These are phyloP conservation scores for Nomada lathburiana DNA, from an alignment of 2,888 invertebrate species.

Conservation along the genomic window DNA sequence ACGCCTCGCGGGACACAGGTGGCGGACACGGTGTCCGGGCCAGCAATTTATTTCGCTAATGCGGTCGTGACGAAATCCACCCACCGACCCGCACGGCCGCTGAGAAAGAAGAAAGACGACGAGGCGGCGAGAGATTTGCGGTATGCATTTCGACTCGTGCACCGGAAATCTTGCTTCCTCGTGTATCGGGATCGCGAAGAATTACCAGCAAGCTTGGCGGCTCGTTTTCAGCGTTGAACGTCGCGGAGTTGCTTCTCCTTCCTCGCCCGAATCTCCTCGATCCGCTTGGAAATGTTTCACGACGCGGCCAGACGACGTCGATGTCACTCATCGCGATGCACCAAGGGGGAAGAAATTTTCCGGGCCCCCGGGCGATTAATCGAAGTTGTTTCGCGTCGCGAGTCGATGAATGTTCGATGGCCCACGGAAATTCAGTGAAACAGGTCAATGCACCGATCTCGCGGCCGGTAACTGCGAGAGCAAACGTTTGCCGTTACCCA, in stretches of 20 bases:
- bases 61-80: constrained; percentile 63
- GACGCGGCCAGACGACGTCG: too few relatives aligned
- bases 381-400: background rate
- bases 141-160: constrained; percentile 13
- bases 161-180: background rate
- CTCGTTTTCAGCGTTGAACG: background rate
- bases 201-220: background rate
- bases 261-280: background rate
- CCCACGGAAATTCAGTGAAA: constrained; percentile 39
- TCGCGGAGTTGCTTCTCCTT: too few relatives aligned
- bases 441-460: constrained; percentile 62
- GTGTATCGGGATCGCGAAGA: background rate
- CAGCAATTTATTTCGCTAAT: constrained; percentile 64
- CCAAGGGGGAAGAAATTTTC: background rate
- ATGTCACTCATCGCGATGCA: too few relatives aligned
- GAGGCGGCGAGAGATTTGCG: background rate
- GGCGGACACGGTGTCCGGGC: constrained; percentile 31
- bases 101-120: constrained; percentile 23
- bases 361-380: background rate
- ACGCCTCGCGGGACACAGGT: constrained; percentile 17
- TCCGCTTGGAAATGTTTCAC: too few relatives aligned
- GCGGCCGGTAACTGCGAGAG: constrained; percentile 69
- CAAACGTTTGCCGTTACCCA: constrained; percentile 84
- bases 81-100: background rate
- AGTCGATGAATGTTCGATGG: constrained; percentile 33